Base-by-base conservation (phyloP, 1,140 invertebrate genomes). In the Helicoverpa armigera region DNA sequence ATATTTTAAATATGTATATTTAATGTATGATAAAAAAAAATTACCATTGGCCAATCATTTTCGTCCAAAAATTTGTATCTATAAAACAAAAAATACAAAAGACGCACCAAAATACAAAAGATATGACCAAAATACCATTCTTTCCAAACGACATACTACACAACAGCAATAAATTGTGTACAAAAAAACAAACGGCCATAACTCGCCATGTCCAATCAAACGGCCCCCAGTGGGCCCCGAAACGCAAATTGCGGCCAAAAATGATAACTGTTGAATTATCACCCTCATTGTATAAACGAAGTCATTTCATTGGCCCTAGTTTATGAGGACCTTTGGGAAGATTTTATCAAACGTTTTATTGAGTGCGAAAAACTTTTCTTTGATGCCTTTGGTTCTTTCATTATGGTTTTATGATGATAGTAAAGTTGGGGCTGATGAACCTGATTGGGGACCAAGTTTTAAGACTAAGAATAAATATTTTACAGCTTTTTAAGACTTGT, bases 251-350 rank as follows among this genome's bases (percentile, higher is more conserved):
- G 84, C 80, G 76, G 83, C 89, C 89, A 89, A 90, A 91, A 90
- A 87, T 90, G 89, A 91, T 92, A 92, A 91, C 84, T 83, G 72
- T 77, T 80, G 76, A 82, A 86, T 84, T 86, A 86, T 87, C 83
- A 77, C 81, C 78, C 77, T 50, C 81, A 85, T 86, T 89, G 86
- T 86, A 82, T 63, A 87, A 86, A 88, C 86, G 82, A 86, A 84
- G 63, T 84, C 77, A 80, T 54, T 79, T 79, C 65, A 76, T 83
- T 69, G 74, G 50, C 48, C 61, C 77, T 78, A 80, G 73, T 81
- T 84, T 84, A 76, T 80, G 79, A 77, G n/a, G 50, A 63, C 88
- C 85, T 74, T 67, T 58, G 87, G 86, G 88, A 83, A 23, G 75
- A 83, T 88, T 79, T 89, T 89, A 86, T 88, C 87, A 77, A 70